Base-by-base conservation (phyloP, 2,888 invertebrate species). In the Liodrosophila aerea region DNA sequence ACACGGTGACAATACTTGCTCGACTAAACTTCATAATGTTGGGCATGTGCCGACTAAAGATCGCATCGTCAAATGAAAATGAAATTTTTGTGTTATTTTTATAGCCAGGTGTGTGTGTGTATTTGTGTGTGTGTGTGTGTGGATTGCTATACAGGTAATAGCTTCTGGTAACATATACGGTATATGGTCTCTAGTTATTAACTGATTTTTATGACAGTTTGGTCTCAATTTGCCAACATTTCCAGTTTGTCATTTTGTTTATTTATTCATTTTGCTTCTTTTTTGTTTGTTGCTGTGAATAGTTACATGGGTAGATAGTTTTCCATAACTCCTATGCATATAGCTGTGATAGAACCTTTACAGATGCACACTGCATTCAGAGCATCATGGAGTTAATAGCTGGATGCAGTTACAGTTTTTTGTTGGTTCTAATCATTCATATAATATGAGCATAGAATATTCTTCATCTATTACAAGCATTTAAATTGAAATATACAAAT, bases 151-250 rank as follows among this genome's bases (percentile, higher is more conserved):
- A 46, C 12, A 22, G 33, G 11, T 34, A 11, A 50, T 16, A 11
- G 41, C 45, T 57, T 39, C 53, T 57, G 27, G 46, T 47, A 45
- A 7, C 16, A n/a, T 18, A 9, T 39, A 46, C 22, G n/a, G 46
- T 47, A 49, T 7, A 34, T 39, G 51, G 49, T 45, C 57, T 58
- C 58, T 65, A 63, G 51, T 66, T 75, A 73, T 80, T 80, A 78
- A 82, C 81, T 83, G 86, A 85, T 76, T 85, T 77, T 83, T 61
- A 75, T 83, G 73, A 76, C 66, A 66, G 67, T 85, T 80, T 76
- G 84, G 76, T 83, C 86, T 80, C 81, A 58, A 74, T 78, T 83
- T 56, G 66, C 69, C 54, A 71, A 72, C 60, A 66, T 73, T 76
- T 70, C 58, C 73, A 68, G 47, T 39, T 54, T 59, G 45, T 46